Percentiles rank a stretch among this genome's conserved stretches.
Conservation (phyloP, 2,797 vertebrate species). For the Synanceia verrucosa region DNA sequence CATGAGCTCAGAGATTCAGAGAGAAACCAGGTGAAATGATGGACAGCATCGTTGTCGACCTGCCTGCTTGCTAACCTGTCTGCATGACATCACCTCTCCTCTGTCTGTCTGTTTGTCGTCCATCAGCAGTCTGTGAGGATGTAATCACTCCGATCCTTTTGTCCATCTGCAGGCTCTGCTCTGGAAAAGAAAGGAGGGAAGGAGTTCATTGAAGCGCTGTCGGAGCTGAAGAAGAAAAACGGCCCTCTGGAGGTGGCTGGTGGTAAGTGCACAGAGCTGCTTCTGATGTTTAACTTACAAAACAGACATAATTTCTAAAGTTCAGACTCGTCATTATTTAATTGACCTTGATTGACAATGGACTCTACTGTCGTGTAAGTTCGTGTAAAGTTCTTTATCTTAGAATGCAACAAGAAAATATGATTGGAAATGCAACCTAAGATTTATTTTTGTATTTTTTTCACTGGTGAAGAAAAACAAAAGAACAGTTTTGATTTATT, state of each 20-base stretch:
- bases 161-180: slow-evolving; percentile 84
- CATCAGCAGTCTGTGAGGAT: background rate
- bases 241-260: slow-evolving; percentile 95
- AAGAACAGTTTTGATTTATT: no score
- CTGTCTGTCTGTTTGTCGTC: slow-evolving; percentile 1
- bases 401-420: no score
- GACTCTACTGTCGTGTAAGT: no score
- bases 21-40: slow-evolving; percentile 40
- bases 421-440: no score
- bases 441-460: no score
- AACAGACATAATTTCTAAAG: no score
- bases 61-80: slow-evolving; percentile 17
- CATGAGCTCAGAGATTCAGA: slow-evolving; percentile 29
- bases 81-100: slow-evolving; percentile 43
- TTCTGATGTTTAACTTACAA: no score
- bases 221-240: slow-evolving; percentile 95
- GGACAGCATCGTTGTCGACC: slow-evolving; percentile 38
- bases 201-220: slow-evolving; percentile 92
- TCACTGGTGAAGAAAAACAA: no score
- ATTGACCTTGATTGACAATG: no score
- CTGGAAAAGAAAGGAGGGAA: slow-evolving; percentile 98
- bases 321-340: no score
- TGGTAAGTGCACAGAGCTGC: slow-evolving; percentile 78
- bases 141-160: slow-evolving; percentile 14
- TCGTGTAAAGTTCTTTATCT: no score